Percentiles rank a stretch among this genome's conserved stretches.
These are phyloP conservation scores for Drosophila demipolita DNA, from an alignment of 2,888 invertebrate genomes.

Conservation along the genomic window DNA sequence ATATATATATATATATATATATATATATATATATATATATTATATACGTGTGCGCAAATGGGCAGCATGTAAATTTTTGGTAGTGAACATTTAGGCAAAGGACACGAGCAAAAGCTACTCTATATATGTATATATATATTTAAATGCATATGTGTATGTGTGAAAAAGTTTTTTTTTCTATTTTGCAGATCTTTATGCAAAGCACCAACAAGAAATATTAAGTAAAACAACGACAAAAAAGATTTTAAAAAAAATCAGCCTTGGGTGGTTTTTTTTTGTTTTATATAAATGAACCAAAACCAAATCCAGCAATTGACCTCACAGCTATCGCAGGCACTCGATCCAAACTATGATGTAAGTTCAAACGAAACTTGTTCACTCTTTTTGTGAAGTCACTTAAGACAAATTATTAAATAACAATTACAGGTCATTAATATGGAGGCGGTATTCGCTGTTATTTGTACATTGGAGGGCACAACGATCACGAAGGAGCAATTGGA, in stretches of 20 bases:
- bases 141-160: neutral
- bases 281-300: constrained; percentile 90
- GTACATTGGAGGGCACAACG: constrained; percentile 94
- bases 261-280: constrained; percentile 25
- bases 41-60: neutral
- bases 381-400: neutral
- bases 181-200: constrained; percentile 34
- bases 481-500: constrained; percentile 85
- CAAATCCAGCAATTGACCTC: constrained; percentile 95
- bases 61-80: neutral
- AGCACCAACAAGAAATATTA: neutral
- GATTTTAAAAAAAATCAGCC: neutral
- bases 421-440: constrained; percentile 96
- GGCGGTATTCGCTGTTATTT: constrained; percentile 96
- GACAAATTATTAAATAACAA: neutral
- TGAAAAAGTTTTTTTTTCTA: constrained; percentile 2
- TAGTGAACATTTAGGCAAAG: neutral
- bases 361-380: neutral
- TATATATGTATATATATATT: neutral
- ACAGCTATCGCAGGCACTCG: constrained; percentile 98
- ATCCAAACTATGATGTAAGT: constrained; percentile 99
- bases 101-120: neutral
- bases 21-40: neutral
- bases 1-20: neutral
- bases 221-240: neutral